Conservation (phyloP, 2,797 vertebrate species). For the Halcyon chelicuti region DNA sequence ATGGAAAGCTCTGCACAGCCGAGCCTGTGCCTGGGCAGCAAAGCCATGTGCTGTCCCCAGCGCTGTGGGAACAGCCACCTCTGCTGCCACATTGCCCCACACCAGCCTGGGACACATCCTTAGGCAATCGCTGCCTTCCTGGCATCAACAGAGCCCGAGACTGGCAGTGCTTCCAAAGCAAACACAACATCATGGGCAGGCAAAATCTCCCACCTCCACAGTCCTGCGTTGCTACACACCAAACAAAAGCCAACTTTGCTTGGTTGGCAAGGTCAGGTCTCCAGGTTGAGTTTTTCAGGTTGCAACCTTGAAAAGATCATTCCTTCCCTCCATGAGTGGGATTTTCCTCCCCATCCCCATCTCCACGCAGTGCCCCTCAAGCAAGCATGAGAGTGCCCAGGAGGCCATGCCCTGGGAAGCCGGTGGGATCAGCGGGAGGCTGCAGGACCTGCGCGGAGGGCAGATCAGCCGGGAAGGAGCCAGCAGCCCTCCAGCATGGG, state of each 20-base stretch:
- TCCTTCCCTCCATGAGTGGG: accelerated
- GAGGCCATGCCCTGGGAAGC: background rate
- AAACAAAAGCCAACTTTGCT: background rate
- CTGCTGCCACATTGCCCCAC: background rate
- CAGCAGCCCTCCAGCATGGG: background rate
- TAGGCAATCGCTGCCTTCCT: accelerated
- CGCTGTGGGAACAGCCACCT: background rate
- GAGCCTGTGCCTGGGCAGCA: background rate
- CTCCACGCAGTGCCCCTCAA: background rate
- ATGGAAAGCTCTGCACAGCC: background rate
- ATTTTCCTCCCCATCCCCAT: background rate
- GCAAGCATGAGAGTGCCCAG: accelerated
- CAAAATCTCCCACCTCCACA: background rate
- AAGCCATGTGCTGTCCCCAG: background rate
- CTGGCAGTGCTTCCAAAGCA: background rate
- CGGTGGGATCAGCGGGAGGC: background rate
- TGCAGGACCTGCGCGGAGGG: accelerated
- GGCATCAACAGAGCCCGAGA: accelerated
- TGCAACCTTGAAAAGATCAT: background rate
- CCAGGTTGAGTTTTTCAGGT: background rate
- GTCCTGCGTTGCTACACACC: accelerated
- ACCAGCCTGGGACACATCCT: background rate
- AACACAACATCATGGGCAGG: accelerated
- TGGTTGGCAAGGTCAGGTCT: background rate
- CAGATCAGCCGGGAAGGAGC: background rate